These are phyloP conservation scores for Trissoscelio sp. DNA, from an alignment of 2,888 invertebrate species.

Conservation along the genomic window DNA sequence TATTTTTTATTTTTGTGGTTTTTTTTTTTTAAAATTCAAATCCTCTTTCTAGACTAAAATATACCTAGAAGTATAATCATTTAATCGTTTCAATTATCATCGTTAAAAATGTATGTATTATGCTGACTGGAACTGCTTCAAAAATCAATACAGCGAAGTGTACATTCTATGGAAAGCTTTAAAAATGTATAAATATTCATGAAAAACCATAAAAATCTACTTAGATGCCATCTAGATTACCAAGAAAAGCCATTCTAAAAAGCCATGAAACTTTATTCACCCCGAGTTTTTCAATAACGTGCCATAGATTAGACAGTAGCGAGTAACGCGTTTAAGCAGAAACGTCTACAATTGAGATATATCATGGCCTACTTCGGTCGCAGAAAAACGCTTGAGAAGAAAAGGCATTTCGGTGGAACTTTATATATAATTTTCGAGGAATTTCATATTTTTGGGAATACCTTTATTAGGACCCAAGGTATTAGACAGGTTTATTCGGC, in stretches of 20 bases:
- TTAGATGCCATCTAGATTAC: conserved; percentile 58
- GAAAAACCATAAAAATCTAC: conserved; percentile 62
- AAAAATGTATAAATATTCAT: conserved; percentile 64
- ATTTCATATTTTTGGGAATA: conserved; percentile 53
- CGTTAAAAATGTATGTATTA: conserved; percentile 34
- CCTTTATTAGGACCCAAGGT: conserved; percentile 26
- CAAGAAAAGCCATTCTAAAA: conserved; percentile 53
- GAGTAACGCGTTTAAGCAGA: conserved; percentile 59
- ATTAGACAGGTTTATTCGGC: conserved; percentile 47
- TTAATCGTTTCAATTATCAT: conserved; percentile 42
- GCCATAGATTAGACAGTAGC: conserved; percentile 56
- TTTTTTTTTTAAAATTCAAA: background rate
- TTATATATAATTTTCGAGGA: conserved; percentile 50
- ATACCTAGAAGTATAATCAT: background rate
- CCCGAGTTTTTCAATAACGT: conserved; percentile 63
- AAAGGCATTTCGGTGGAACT: conserved; percentile 34
- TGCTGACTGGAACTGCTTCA: conserved; percentile 11
- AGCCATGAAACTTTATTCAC: conserved; percentile 63
- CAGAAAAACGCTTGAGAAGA: conserved; percentile 11
- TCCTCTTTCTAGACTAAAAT: no score
- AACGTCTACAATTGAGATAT: conserved; percentile 57
- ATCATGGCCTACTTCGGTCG: conserved; percentile 41
- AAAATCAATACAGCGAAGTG: conserved; percentile 55
- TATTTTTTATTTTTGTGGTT: no score
- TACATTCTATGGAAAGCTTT: conserved; percentile 37